Evolutionary conservation across 2,888 invertebrate genomes (phyloP).

Genomic region (Ectemnius cavifrons): DNA sequence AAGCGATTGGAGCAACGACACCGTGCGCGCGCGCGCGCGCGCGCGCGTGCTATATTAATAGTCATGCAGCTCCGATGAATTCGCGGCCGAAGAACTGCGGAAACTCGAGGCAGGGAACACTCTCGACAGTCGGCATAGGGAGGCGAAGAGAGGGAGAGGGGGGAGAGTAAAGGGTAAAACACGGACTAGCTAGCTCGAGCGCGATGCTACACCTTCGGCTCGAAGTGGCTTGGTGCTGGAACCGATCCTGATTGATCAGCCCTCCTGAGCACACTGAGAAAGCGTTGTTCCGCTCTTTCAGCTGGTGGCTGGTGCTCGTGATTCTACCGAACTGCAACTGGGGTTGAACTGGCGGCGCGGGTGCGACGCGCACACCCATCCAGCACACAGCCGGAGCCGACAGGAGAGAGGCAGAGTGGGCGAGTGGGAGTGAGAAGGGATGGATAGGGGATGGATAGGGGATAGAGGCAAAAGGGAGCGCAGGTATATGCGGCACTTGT

Average conservation of each 20-base stretch:
- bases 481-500: slow-evolving; percentile 64
- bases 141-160: neutral
- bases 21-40: slow-evolving; percentile 13
- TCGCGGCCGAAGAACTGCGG: slow-evolving; percentile 16
- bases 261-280: too few species aligned
- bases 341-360: too few species aligned
- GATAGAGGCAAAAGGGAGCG: neutral
- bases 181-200: neutral
- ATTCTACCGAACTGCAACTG: too few species aligned
- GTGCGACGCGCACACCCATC: too few species aligned
- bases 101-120: neutral
- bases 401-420: neutral
- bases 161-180: neutral
- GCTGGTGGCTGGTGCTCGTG: too few species aligned
- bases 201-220: too few species aligned
- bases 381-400: too few species aligned
- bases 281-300: too few species aligned
- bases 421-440: neutral
- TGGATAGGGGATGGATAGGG: too few species aligned
- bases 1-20: neutral
- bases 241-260: too few species aligned
- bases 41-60: slow-evolving; percentile 37
- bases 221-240: too few species aligned
- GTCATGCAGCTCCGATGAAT: slow-evolving; percentile 13
- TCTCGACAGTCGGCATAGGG: neutral